These are phyloP conservation scores for Brachionus manjavacas DNA, from an alignment of 1,140 invertebrate species.

Conservation along the genomic window DNA sequence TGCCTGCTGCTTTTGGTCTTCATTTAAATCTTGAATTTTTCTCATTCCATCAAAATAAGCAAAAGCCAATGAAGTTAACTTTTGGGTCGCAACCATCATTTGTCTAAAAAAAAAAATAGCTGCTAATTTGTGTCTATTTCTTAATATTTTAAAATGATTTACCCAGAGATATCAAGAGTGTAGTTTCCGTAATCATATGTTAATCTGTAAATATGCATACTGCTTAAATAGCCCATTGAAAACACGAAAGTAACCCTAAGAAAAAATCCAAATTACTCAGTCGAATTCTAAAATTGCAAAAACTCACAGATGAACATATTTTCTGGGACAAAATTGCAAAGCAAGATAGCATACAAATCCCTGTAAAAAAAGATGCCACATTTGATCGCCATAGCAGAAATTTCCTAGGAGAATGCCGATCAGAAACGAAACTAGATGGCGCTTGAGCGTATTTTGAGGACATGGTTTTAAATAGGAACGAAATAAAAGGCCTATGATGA, in stretches of 20 bases:
- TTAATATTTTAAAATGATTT: conserved; percentile 31
- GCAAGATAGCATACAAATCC: conserved; percentile 48
- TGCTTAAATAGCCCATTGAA: conserved; percentile 74
- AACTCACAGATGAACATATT: conserved; percentile 3
- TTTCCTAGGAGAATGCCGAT: conserved; percentile 26
- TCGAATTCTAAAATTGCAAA: background rate
- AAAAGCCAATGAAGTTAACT: conserved; percentile 85
- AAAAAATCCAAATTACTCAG: background rate
- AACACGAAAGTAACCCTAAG: conserved; percentile 49
- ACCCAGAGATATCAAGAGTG: conserved; percentile 84
- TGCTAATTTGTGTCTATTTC: too few species aligned
- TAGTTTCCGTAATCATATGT: conserved; percentile 80
- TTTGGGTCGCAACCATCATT: conserved; percentile 94
- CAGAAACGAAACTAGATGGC: conserved; percentile 1
- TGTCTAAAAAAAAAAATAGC: conserved; percentile 61
- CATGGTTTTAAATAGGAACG: conserved; percentile 26
- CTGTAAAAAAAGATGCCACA: conserved; percentile 50
- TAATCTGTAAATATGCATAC: conserved; percentile 76
- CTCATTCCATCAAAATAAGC: conserved; percentile 75
- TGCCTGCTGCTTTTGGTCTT: conserved; percentile 10
- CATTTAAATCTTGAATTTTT: conserved; percentile 1
- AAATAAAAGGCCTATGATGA: background rate
- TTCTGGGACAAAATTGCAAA: conserved; percentile 45
- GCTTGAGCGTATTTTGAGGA: conserved; percentile 1
- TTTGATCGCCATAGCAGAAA: conserved; percentile 45